Base-by-base conservation (phyloP, 2,888 invertebrate genomes). In the Caenorhabditis zanzibari region DNA sequence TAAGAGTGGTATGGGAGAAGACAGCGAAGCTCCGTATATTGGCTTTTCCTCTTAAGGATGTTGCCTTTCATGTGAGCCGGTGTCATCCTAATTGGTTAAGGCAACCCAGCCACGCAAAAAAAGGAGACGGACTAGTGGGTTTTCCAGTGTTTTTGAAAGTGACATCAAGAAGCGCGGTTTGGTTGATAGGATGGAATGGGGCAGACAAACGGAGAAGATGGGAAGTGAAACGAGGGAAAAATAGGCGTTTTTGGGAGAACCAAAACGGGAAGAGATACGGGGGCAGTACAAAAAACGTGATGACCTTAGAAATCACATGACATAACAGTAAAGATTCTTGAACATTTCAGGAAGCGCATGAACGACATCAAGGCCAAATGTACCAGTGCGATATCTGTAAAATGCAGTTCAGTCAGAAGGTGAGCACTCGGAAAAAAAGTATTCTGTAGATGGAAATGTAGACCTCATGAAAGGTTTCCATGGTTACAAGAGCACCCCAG, bases 301-400 rank as follows among this genome's bases (percentile, higher is more conserved):
- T 75, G 74, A 74, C 74, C 81, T 74, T 75, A 69, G 52, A 79
- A 74, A 79, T 79, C 79, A 74, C 73, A 74, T 79, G 74, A 79
- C 81, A 69, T 28, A 59, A 59, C 69, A 73, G 63, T 44, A 22
- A 64, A 72, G 66, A 61, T 68, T 82, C 73, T 82, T 82, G 73
- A 81, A 81, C 77, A 68, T 86, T 91, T 82, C 85, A 91, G 91
- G 91, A 92, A 83, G 92, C 92, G 26, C 92, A 92, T 76, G 91
- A 91, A 76, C 88, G 91, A 24, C 91, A 92, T 68, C 90, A 91
- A 82, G 94, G 96, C 88, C 96, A 96, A 93, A 95, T 96, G 92
- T 97, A 96, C 92, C 96, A 96, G 93, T 97, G 97, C 93, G 97
- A 97, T 93, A 96, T 97, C 75, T 97, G 97, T 93, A 96, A 96